A percentile compares a stretch with the other conserved stretches of the same genome.
Conservation (phyloP, 2,113 vertebrate genomes). For the Chloropsis hardwickii region DNA sequence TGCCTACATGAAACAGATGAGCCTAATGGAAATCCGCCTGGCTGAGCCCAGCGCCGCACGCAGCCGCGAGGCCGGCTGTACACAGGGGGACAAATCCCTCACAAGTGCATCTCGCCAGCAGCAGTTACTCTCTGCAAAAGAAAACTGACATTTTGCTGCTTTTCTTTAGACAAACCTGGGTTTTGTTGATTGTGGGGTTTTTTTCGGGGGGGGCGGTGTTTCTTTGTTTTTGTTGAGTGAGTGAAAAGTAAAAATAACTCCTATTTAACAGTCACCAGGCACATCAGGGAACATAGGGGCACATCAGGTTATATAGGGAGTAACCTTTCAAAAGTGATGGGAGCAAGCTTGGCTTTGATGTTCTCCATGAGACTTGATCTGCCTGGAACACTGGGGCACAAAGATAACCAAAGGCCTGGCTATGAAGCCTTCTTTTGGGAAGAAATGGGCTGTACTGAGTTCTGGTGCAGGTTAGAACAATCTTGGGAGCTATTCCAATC, state of each 20-base stretch:
- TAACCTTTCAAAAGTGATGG: background rate
- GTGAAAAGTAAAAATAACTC: background rate
- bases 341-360: background rate
- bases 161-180: background rate
- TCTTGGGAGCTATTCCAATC: background rate
- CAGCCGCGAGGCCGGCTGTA: background rate
- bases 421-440: background rate
- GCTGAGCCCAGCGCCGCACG: background rate
- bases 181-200: background rate
- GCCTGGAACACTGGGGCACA: background rate
- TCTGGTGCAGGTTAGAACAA: background rate
- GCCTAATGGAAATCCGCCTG: background rate
- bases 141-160: background rate
- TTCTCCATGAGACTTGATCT: background rate
- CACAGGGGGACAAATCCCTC: background rate
- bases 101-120: background rate
- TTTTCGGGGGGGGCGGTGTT: background rate
- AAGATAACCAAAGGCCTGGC: background rate
- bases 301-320: too few species aligned
- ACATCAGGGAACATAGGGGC: background rate
- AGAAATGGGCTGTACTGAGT: background rate
- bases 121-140: background rate
- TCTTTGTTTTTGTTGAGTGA: background rate
- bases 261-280: background rate
- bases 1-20: constrained; percentile 6